A percentile compares a stretch with the other conserved stretches of the same genome.
Conservation (phyloP, 2,797 vertebrate genomes). For the Acanthurus leucopareius region DNA sequence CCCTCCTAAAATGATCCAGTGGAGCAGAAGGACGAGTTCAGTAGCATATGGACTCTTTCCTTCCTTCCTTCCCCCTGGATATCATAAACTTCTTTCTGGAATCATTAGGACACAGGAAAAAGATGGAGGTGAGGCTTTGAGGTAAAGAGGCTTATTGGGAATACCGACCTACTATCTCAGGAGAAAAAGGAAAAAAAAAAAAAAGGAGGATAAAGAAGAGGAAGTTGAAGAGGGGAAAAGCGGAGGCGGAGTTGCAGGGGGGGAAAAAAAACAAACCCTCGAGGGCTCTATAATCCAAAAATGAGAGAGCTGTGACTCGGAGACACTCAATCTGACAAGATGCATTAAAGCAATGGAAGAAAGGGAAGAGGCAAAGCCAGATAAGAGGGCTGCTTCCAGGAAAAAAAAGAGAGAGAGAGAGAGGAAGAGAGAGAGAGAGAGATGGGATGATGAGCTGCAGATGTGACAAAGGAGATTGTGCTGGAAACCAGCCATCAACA, state of each 20-base stretch:
- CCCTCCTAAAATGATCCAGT: slow-evolving; percentile 8
- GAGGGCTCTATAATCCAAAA: slow-evolving; percentile 77
- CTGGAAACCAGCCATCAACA: slow-evolving; percentile 76
- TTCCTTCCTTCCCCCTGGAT: not conserved
- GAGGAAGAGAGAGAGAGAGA: slow-evolving; percentile 32
- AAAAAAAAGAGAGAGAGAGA: slow-evolving; percentile 28
- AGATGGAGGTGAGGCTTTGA: slow-evolving; percentile 65
- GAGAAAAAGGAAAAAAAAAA: slow-evolving; percentile 20
- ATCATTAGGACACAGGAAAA: slow-evolving; percentile 43
- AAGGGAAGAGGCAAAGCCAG: slow-evolving; percentile 61
- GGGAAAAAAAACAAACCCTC: slow-evolving; percentile 57
- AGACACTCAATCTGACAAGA: slow-evolving; percentile 79
- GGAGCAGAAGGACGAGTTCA: slow-evolving; percentile 15
- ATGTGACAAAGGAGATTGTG: slow-evolving; percentile 77
- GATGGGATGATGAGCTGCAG: slow-evolving; percentile 75
- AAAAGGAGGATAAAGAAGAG: slow-evolving; percentile 47
- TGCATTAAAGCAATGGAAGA: slow-evolving; percentile 74
- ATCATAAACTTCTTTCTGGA: slow-evolving; percentile 21
- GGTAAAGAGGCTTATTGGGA: slow-evolving; percentile 80
- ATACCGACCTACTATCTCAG: slow-evolving; percentile 45
- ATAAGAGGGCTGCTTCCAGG: slow-evolving; percentile 70
- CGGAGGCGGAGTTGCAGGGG: slow-evolving; percentile 37
- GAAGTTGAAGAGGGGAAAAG: slow-evolving; percentile 32
- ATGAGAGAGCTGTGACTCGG: slow-evolving; percentile 71
- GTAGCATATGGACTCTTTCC: slow-evolving; percentile 35